Conservation (phyloP, 2,888 invertebrate genomes). For the Palloptera scutellata region DNA sequence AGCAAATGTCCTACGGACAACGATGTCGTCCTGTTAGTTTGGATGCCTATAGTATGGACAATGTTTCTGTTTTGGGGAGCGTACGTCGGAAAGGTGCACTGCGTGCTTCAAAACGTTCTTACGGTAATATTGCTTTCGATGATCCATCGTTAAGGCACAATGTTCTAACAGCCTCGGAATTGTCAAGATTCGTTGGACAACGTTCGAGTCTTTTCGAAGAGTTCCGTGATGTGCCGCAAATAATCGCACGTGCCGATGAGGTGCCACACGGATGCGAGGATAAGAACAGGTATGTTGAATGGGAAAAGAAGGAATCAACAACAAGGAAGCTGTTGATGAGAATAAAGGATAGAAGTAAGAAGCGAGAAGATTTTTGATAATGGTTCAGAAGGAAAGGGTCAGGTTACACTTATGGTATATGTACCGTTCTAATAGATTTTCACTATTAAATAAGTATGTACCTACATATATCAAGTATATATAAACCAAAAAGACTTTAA, state of each 20-base stretch:
- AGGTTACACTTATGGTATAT: too few relatives aligned
- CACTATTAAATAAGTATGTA: neutral
- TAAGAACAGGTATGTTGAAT: conserved; percentile 74
- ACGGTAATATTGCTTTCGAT: conserved; percentile 90
- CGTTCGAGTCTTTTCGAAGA: conserved; percentile 79
- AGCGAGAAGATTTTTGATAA: too few relatives aligned
- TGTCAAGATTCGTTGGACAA: conserved; percentile 78
- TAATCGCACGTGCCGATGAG: conserved; percentile 80
- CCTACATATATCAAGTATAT: neutral
- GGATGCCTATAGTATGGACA: conserved; percentile 90
- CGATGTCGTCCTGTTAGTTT: conserved; percentile 87
- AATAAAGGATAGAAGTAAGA: too few relatives aligned
- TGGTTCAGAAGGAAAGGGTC: too few relatives aligned
- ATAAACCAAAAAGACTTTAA: too few relatives aligned
- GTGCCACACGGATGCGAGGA: conserved; percentile 87
- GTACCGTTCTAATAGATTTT: too few relatives aligned
- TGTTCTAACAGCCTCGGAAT: conserved; percentile 78
- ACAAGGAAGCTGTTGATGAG: too few relatives aligned
- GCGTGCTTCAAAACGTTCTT: conserved; percentile 84
- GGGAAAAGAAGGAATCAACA: neutral
- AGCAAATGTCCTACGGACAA: conserved; percentile 83
- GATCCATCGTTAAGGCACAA: conserved; percentile 78
- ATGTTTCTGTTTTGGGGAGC: conserved; percentile 82
- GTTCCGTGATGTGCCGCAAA: conserved; percentile 82
- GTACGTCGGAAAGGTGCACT: conserved; percentile 79